A percentile compares a stretch with the other conserved stretches of the same genome.
phyloP scores from a whole-genome alignment of 1,140 invertebrate genomes.

The Aricia agestis region DNA sequence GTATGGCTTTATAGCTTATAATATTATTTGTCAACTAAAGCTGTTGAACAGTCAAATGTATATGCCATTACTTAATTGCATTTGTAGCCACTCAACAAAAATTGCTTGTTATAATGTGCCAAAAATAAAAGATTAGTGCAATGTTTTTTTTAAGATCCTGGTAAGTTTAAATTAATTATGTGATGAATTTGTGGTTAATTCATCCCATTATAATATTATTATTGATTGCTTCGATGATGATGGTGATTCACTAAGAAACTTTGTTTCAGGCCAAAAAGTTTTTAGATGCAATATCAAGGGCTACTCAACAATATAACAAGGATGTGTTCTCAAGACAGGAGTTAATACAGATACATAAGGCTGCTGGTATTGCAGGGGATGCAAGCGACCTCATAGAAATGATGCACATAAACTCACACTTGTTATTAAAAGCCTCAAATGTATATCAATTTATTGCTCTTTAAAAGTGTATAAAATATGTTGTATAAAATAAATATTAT shows the following conservation, averaged over 20 bases:
- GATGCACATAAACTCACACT: conserved; percentile 89
- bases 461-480: conserved; percentile 27
- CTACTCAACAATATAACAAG: conserved; percentile 80
- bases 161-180: too few species aligned
- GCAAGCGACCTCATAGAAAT: conserved; percentile 81
- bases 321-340: conserved; percentile 86
- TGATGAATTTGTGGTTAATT: neutral
- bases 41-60: too few species aligned
- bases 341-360: conserved; percentile 80
- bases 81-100: too few species aligned
- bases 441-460: conserved; percentile 79
- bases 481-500: conserved; percentile 11
- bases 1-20: too few species aligned
- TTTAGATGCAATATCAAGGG: conserved; percentile 81
- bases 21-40: too few species aligned
- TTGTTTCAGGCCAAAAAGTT: conserved; percentile 84
- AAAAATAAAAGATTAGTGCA: too few species aligned
- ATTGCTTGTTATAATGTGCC: too few species aligned
- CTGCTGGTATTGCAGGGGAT: conserved; percentile 81
- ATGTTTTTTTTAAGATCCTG: too few species aligned
- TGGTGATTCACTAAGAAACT: too few species aligned
- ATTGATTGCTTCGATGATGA: too few species aligned
- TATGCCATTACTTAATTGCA: too few species aligned
- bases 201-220: too few species aligned
- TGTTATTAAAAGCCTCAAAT: conserved; percentile 89